Base-by-base conservation (phyloP, 2,888 invertebrate genomes). In the Drosophila longiperda region DNA sequence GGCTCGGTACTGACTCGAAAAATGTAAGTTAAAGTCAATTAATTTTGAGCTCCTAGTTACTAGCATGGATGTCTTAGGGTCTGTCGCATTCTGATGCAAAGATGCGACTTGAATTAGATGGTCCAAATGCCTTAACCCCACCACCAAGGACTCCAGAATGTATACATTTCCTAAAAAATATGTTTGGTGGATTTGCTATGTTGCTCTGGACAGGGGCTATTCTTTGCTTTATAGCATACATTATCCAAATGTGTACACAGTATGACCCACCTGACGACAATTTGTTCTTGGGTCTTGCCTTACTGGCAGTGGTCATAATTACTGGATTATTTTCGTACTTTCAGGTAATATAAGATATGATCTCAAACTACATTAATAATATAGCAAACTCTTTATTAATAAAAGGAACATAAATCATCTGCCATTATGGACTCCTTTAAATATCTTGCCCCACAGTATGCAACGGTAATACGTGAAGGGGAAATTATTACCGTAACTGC, bases 391-490 rank as follows among this genome's bases (percentile, higher is more conserved):
- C 5, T 23, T 38, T 32, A 15, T n/a, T 1, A 45, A 20, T 11
- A 20, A 12, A 72, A 92, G 92, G 96, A 96, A 93, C 98, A 98
- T 94, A 99, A 99, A 95, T 98, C 98, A 92, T 98, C 98, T 83
- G 97, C 97, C 94, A 99, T 99, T 94, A 99, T 99, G 98, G 98
- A 99, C 94, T 98, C 98, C 48, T 99, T 99, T 95, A 98, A 98
- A 94, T 97, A 97, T 94, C 97, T 99, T 96, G 97, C 98, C 90
- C 98, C 98, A 54, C 96, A 98, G 94, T 98, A 97, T 93, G 98
- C 98, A 71, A 97, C 97, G 78, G 98, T 98, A 82, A 95, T 99
- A 90, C 96, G 99, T 86, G 98, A 98, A 93, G 98, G 98, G 81
- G 97, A 98, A 93, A 98, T 98, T 92, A 94, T 97, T 90, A 98